These are phyloP conservation scores for Limonius californicus DNA, from an alignment of 1,140 invertebrate species.

Conservation along the genomic window DNA sequence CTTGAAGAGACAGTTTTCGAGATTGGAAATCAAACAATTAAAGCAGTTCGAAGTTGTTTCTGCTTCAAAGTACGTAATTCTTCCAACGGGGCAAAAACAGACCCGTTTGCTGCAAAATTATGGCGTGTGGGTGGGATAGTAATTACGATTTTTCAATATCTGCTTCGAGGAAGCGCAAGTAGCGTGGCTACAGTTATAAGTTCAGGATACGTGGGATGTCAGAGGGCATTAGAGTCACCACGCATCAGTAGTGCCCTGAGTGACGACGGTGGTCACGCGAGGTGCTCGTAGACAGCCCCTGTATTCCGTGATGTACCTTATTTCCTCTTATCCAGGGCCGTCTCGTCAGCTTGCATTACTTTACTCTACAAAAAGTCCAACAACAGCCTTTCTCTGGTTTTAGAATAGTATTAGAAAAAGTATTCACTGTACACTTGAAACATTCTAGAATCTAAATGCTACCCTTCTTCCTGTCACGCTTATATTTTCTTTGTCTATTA, in stretches of 20 bases:
- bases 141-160: conserved; percentile 2
- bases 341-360: background rate
- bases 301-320: background rate
- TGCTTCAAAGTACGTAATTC: too few relatives aligned
- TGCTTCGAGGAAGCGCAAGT: conserved; percentile 20
- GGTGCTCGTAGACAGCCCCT: conserved; percentile 1
- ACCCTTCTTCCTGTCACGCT: too few relatives aligned
- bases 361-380: too few relatives aligned
- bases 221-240: conserved; percentile 23
- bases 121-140: background rate
- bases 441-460: too few relatives aligned
- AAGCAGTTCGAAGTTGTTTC: too few relatives aligned
- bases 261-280: conserved; percentile 10
- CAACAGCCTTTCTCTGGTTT: too few relatives aligned
- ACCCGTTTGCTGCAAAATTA: background rate
- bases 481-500: too few relatives aligned
- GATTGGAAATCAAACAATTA: too few relatives aligned
- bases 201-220: conserved; percentile 19
- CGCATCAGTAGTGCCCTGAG: conserved; percentile 22
- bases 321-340: background rate
- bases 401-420: too few relatives aligned
- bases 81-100: background rate
- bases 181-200: conserved; percentile 24
- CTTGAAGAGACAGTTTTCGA: too few relatives aligned
- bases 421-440: too few relatives aligned